Conservation (phyloP, 2,113 vertebrate genomes). For the Mormyrus lacerda region DNA sequence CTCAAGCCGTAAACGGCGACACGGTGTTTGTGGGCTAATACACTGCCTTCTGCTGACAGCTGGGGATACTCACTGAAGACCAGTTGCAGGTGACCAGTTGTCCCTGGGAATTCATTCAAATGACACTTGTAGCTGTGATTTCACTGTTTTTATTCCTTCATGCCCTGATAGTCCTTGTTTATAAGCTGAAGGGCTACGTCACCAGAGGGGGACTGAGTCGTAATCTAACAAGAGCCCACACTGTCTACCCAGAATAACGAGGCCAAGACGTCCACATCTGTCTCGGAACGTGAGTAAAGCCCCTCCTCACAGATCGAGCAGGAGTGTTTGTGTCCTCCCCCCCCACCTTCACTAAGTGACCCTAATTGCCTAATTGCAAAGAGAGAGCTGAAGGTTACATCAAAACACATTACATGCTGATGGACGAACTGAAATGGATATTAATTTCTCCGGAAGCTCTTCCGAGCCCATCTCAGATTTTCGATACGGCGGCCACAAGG, state of each 20-base stretch:
- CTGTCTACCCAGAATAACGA: neutral
- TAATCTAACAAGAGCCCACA: neutral
- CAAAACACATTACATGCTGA: constrained; percentile 9
- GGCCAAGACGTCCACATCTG: neutral
- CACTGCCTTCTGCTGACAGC: neutral
- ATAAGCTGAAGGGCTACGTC: neutral
- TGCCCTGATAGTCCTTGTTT: neutral
- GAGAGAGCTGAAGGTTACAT: neutral
- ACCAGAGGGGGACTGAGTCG: neutral
- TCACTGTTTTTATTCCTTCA: neutral
- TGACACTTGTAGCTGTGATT: neutral
- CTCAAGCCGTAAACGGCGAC: neutral
- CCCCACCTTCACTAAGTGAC: neutral
- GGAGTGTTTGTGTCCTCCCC: neutral
- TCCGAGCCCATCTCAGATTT: neutral
- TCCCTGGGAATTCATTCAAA: neutral
- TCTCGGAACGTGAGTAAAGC: neutral
- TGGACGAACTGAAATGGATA: neutral
- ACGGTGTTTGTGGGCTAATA: neutral
- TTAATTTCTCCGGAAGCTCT: neutral
- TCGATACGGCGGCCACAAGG: neutral
- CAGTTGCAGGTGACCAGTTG: neutral
- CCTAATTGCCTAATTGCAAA: constrained; percentile 13
- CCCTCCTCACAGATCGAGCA: neutral
- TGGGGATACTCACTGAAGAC: neutral